phyloP scores from a whole-genome alignment of 2,113 vertebrate species.

The Corydoras sp. region DNA sequence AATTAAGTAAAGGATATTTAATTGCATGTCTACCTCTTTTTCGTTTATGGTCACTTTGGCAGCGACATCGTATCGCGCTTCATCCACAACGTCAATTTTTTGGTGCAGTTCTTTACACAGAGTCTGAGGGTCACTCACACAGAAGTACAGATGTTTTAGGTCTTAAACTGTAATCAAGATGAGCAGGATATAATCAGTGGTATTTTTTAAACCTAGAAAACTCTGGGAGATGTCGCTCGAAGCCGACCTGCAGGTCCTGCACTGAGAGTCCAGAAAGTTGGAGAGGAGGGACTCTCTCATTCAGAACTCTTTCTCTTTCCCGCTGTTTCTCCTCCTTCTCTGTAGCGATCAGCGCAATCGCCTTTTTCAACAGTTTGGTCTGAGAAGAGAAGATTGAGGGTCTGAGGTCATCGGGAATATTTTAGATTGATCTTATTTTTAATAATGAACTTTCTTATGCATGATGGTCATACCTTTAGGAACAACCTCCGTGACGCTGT shows the following conservation, averaged over 20 bases:
- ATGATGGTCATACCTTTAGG: slow-evolving; percentile 56
- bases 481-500: slow-evolving; percentile 64
- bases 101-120: slow-evolving; percentile 65
- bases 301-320: slow-evolving; percentile 56
- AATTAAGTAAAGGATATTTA: neutral
- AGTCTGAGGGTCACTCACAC: slow-evolving; percentile 50
- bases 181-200: too few species aligned
- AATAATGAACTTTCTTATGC: too few species aligned
- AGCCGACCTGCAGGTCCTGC: slow-evolving; percentile 64
- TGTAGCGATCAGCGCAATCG: slow-evolving; percentile 53
- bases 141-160: neutral
- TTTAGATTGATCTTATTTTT: too few species aligned
- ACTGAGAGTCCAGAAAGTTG: slow-evolving; percentile 57
- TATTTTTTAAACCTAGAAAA: neutral
- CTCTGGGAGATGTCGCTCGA: neutral
- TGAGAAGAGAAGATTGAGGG: slow-evolving; percentile 33
- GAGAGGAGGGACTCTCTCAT: slow-evolving; percentile 57
- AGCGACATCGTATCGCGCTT: slow-evolving; percentile 66
- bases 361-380: slow-evolving; percentile 69
- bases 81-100: slow-evolving; percentile 67
- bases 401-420: neutral
- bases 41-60: slow-evolving; percentile 63
- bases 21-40: slow-evolving; percentile 51
- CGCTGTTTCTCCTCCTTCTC: slow-evolving; percentile 56
- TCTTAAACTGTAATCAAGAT: too few species aligned